phyloP scores from a whole-genome alignment of 2,113 vertebrate genomes.

The Stegostoma tigrinum region DNA sequence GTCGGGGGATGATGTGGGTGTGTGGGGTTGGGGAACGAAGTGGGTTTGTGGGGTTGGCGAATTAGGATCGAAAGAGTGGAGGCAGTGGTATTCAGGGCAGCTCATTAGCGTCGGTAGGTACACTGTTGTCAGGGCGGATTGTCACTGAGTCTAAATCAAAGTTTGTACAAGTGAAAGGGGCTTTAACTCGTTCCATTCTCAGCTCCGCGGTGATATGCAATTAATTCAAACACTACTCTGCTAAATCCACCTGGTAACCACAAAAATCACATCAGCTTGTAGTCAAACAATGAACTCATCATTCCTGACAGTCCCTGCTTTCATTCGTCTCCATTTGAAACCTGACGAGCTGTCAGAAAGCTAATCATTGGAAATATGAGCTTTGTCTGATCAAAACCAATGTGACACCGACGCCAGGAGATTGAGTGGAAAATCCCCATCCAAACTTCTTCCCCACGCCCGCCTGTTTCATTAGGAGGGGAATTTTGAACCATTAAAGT shows the following conservation, averaged over 20 bases:
- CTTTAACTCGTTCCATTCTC: neutral
- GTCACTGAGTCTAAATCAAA: neutral
- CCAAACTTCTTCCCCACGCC: neutral
- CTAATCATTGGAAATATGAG: conserved; percentile 32
- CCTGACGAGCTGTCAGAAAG: conserved; percentile 33
- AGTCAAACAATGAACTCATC: conserved; percentile 20
- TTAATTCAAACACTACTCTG: conserved; percentile 19
- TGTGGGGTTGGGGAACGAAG: neutral
- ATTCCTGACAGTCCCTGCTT: neutral
- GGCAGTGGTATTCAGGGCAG: neutral
- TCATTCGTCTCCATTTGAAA: conserved; percentile 21
- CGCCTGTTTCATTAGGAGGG: neutral
- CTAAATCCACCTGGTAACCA: conserved; percentile 7
- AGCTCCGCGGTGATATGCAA: neutral
- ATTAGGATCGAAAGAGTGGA: neutral
- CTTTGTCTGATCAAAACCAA: conserved; percentile 37
- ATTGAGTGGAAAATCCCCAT: conserved; percentile 32
- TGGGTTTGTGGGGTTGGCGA: neutral
- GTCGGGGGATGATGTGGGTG: neutral
- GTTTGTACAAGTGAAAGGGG: neutral
- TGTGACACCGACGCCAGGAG: conserved; percentile 27
- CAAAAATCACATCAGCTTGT: conserved; percentile 23
- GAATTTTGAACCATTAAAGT: conserved; percentile 19
- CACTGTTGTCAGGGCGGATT: neutral
- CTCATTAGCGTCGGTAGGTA: neutral